Base-by-base conservation (phyloP, 2,888 invertebrate genomes). In the Platypus cylindrus region DNA sequence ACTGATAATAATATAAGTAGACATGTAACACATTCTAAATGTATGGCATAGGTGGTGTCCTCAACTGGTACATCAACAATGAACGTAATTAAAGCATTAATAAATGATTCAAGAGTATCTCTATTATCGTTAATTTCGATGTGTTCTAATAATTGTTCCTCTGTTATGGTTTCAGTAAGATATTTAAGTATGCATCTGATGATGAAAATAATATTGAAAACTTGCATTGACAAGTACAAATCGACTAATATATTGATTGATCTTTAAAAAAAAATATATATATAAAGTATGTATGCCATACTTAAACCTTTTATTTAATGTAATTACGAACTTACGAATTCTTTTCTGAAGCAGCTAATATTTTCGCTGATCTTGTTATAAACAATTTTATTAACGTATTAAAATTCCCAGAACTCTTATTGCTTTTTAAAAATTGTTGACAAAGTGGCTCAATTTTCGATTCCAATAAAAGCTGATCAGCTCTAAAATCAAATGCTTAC, bases 151-250 rank as follows among this genome's bases (percentile, higher is more conserved):
- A 95, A 66, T 45, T 89, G 83, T 45, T 84, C 84, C 59, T 95
- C 94, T 0, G 83, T 82, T 9, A 91, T 75, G 48, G 83, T 83
- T 60, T 95, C 91, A 9, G 90, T 81, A 24, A 95, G 68, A 56
- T 89, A 94, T 59, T 94, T 94, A 38, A 78, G 64, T 43, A 82
- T 74, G 45, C 73, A 83, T 51, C 94, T 73, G 38, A 94, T 77
- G 16, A 93, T 82, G 53, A 93, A 90, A 30, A 98, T 62, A 0
- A 89, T 84, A 63, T 97, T 97, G 62, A 84, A 89, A 0, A 89
- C 81, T 61, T 95, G 94, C 90, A 93, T 94, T n/a, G n/a, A n/a
- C n/a, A n/a, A n/a, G n/a, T 45, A 11, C 22, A 17, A 33, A 31
- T 8, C 15, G 33, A 2, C 14, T 3, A 28, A 2, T 20, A 26